A percentile compares a stretch with the other conserved stretches of the same genome.
Conservation (phyloP, 2,797 vertebrate species). For the Takifugu rubripes region DNA sequence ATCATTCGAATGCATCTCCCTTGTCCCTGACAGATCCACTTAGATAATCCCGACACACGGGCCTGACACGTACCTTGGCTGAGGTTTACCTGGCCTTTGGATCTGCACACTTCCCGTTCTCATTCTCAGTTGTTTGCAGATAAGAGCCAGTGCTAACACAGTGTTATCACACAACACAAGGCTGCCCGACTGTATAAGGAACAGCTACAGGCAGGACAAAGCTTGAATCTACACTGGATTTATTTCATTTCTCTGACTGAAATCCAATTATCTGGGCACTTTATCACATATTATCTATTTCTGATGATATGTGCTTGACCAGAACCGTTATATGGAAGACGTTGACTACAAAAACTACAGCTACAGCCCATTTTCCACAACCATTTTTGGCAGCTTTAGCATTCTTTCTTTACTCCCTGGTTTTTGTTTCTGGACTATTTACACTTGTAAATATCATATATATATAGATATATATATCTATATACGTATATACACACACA, state of each 20-base stretch:
- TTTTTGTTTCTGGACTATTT: no score
- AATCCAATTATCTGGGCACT: conserved; percentile 7
- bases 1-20: not conserved
- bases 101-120: conserved; percentile 27
- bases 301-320: conserved; percentile 1
- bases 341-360: not conserved
- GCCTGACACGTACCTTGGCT: no score
- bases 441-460: no score
- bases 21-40: not conserved
- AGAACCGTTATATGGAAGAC: conserved; percentile 1
- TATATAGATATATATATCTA: no score
- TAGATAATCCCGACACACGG: no score
- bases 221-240: conserved; percentile 29
- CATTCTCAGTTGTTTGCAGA: conserved; percentile 42
- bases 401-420: no score
- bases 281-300: no score
- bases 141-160: conserved; percentile 7
- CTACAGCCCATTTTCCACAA: no score
- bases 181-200: conserved; percentile 19
- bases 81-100: conserved; percentile 11
- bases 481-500: no score
- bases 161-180: conserved; percentile 21
- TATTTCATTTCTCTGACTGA: conserved; percentile 20
- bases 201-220: conserved; percentile 5
- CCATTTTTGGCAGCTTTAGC: no score